phyloP scores from a whole-genome alignment of 35 echinoderm and acorn worm species.

The Nesometra sesokonis region DNA sequence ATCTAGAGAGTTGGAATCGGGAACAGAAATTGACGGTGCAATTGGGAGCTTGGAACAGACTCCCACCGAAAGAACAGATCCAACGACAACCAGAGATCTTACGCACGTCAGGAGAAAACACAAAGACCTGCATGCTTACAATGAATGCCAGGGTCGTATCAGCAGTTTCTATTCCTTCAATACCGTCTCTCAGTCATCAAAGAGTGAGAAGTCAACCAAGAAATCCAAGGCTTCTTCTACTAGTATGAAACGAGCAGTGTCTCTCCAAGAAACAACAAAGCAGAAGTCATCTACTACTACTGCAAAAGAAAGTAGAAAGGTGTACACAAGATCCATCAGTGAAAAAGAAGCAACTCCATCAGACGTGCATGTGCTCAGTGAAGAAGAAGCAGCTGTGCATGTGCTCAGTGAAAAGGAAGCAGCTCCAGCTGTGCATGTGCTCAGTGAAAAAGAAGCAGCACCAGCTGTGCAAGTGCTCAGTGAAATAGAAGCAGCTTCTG shows the following conservation, averaged over 20 bases:
- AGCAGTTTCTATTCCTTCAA: background rate
- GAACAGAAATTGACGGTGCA: background rate
- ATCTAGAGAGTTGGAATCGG: background rate
- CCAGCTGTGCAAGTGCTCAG: no score
- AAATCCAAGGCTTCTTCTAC: background rate
- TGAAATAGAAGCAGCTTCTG: background rate
- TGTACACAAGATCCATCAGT: background rate
- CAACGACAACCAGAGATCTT: background rate
- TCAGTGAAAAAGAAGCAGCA: background rate
- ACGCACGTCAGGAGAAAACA: background rate
- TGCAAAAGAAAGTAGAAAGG: background rate
- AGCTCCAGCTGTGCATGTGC: background rate
- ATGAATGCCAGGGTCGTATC: background rate
- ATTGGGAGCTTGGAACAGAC: background rate
- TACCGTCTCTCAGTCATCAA: background rate
- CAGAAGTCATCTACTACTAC: background rate
- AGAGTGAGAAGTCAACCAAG: background rate
- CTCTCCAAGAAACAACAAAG: background rate
- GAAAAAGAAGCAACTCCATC: background rate
- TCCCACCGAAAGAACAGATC: background rate
- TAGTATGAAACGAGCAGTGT: background rate
- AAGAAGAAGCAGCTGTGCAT: background rate
- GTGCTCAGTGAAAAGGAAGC: background rate
- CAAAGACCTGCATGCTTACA: background rate
- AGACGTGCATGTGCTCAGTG: no score